Conservation (phyloP, 2,888 invertebrate genomes). For the Lucinisca nassula region DNA sequence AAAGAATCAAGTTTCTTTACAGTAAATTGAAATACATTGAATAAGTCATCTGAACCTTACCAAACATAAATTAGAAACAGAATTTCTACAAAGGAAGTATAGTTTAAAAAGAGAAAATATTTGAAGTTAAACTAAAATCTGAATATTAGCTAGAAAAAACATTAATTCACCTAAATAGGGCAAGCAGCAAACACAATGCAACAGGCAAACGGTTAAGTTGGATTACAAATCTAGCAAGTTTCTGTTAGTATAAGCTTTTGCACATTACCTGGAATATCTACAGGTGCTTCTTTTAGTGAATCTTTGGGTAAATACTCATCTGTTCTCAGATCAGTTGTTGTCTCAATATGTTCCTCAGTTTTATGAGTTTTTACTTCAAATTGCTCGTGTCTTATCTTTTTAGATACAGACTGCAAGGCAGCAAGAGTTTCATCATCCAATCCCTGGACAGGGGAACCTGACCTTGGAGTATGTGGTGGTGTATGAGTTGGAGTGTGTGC, state of each 20-base stretch:
- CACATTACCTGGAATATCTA: background rate
- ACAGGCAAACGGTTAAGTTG: no score
- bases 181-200: no score
- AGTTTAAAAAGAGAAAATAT: no score
- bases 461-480: constrained; percentile 67
- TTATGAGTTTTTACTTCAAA: constrained; percentile 62
- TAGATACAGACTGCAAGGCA: background rate
- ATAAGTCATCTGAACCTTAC: no score
- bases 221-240: background rate
- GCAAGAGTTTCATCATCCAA: background rate
- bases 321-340: constrained; percentile 51
- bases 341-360: constrained; percentile 60
- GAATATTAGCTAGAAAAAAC: no score
- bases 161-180: no score
- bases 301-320: constrained; percentile 49
- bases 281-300: background rate
- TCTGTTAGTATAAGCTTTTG: background rate
- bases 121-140: no score
- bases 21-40: no score
- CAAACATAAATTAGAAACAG: no score
- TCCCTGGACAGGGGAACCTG: constrained; percentile 41
- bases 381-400: constrained; percentile 66
- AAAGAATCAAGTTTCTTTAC: no score
- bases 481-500: constrained; percentile 46
- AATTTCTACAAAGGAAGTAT: no score